These are phyloP conservation scores for Pocillopora meandrina DNA, from an alignment of 92 coral and sea anemone genomes.

Conservation along the genomic window DNA sequence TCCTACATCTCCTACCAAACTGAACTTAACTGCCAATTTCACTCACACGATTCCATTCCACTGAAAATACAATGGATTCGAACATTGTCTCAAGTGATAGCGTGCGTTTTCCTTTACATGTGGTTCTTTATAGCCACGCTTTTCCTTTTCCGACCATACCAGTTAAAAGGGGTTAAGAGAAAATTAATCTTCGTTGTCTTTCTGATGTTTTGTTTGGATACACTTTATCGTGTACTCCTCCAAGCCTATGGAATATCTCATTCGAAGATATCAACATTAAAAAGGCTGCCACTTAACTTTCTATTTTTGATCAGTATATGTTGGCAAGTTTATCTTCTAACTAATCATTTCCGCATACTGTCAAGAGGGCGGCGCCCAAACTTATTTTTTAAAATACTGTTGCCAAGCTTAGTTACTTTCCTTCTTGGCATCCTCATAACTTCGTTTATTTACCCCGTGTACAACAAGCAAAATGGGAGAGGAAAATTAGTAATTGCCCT, in stretches of 20 bases:
- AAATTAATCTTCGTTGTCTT: not conserved
- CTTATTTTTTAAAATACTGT: too few relatives aligned
- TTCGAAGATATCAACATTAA: not conserved
- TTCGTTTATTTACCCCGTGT: not conserved
- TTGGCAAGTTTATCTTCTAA: not conserved
- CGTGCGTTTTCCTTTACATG: not conserved
- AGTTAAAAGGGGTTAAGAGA: not conserved
- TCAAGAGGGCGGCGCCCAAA: not conserved
- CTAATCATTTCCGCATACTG: not conserved
- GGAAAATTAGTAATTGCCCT: too few relatives aligned
- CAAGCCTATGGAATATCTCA: not conserved
- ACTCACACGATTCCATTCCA: not conserved
- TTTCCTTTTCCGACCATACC: not conserved
- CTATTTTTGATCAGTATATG: not conserved
- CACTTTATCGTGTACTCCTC: not conserved
- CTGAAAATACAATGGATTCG: not conserved
- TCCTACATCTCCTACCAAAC: not conserved
- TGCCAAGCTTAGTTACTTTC: not conserved
- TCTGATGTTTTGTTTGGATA: not conserved
- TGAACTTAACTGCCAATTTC: not conserved
- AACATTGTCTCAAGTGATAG: not conserved
- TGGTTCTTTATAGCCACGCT: not conserved
- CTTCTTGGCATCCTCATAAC: not conserved
- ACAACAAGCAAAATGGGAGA: too few relatives aligned
- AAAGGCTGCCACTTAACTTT: not conserved